Base-by-base conservation (phyloP, 2,113 vertebrate genomes). In the Corydoras maculifer region DNA sequence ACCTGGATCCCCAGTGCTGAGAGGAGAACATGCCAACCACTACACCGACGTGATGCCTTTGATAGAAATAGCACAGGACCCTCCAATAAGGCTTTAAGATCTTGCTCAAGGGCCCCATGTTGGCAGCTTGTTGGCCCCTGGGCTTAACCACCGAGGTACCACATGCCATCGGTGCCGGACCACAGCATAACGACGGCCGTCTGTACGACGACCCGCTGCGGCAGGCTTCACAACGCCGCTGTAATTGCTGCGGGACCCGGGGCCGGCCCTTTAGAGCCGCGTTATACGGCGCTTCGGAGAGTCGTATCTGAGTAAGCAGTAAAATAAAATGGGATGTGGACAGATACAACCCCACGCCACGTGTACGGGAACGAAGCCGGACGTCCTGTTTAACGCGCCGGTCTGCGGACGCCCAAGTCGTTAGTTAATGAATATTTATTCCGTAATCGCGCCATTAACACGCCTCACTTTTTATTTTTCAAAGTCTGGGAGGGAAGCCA, bases 401-500 rank as follows among this genome's bases (percentile, higher is more conserved):
- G 54, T n/a, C 54, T 57, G 6, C 3, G n/a, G 54, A 7, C 15
- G 54, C 15, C 15, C 8, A n/a, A 7, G 54, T 57, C 15, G 31
- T 58, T 58, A 9, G 15, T 32, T 53, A 54, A n/a, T 58, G 30
- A 6, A 43, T 7, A 58, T 68, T 18, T 68, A 29, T 55, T 9
- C 49, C 9, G 25, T 15, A 9, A 31, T 66, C 12, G 32, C 29
- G 32, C 29, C 51, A 35, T 8, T 57, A 57, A 57, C 5, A 57
- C 15, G 5, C n/a, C 51, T 14, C 3, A 10, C 5, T 48, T 51
- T 65, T 65, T 11, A 29, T 25, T 65, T 65, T 51, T 29, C 62
- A 58, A n/a, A 12, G 53, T 57, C 69, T 55, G 62, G 69, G 69
- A 72, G 54, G 35, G 15, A 18, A 4, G 61, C 69, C 69, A 67